Base-by-base conservation (phyloP, 2,113 vertebrate genomes). In the Tringa solitaria region DNA sequence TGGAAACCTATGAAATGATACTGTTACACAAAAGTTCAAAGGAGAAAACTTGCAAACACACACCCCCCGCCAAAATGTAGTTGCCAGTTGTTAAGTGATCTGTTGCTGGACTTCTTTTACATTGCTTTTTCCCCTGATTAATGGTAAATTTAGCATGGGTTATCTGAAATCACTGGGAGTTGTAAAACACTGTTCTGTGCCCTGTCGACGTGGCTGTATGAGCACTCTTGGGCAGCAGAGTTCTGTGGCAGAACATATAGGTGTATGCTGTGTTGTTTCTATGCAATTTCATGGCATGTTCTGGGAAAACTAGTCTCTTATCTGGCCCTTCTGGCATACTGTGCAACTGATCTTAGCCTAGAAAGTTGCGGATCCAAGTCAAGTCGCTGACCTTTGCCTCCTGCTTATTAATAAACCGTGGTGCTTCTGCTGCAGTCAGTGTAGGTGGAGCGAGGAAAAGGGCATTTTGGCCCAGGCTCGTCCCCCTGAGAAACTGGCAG, bases 121-220 rank as follows among this genome's bases (percentile, higher is more conserved):
- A 1, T 73, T 61, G 16, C 22, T n/a, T 57, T 61, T 78, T 69
- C 56, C 16, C 16, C 18, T 37, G 13, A 8, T 11, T 77, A 4
- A 4, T 6, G 61, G 22, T 35, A 54, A 26, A 8, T 70, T 39
- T 60, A 50, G 6, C 41, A 13, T 13, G 12, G n/a, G 30, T 35
- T 43, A 17, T 9, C 35, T 80, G 51, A 43, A 63, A 60, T 23
- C 8, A 12, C 16, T n/a, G 23, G 16, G 13, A 61, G 28, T 3
- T 90, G 48, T 61, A 20, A 68, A 76, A 16, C 19, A 7, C 32
- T 9, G 4, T 64, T 80, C 24, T 74, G 8, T 53, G 59, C 9
- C 3, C 0, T 39, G 30, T 43, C 0, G 4, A 0, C 1, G 0
- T 60, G 45, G 22, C 46, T 78, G 14, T 33, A 4, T 39, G 33